A percentile compares a stretch with the other conserved stretches of the same genome.
Evolutionary conservation across 1,140 invertebrate species (phyloP).

Genomic region (Drosophila ficusphila): DNA sequence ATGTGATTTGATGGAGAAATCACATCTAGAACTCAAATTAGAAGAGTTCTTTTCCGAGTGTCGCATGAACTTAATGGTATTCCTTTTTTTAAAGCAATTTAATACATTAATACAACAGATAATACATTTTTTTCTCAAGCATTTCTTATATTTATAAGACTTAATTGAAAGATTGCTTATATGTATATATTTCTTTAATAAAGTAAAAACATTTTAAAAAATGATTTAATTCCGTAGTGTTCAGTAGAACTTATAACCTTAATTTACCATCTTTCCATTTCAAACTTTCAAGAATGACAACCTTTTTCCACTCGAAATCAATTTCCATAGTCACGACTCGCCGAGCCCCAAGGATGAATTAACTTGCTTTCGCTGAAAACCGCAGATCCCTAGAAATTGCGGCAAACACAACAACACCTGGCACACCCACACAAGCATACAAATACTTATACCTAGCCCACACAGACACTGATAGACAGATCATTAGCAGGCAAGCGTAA

Average conservation of each 20-base stretch:
- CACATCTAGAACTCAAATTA: no score
- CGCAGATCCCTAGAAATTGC: conserved; percentile 17
- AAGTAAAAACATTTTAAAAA: conserved; percentile 10
- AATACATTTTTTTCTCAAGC: no score
- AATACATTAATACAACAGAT: no score
- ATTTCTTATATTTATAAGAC: no score
- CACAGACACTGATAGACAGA: conserved; percentile 55
- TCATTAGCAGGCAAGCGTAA: conserved; percentile 80
- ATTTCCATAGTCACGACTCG: conserved; percentile 12
- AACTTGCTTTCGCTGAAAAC: conserved; percentile 61
- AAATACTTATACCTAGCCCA: background rate
- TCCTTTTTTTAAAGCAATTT: no score
- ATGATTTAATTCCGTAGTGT: background rate
- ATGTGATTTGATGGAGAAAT: no score
- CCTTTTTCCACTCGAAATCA: conserved; percentile 9
- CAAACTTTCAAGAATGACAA: conserved; percentile 5
- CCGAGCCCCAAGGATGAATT: conserved; percentile 55
- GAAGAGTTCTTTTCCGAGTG: no score
- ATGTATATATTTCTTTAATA: no score
- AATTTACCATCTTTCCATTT: background rate
- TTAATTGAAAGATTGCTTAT: no score
- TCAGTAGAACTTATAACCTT: conserved; percentile 1
- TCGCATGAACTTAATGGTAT: no score
- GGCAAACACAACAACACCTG: conserved; percentile 34
- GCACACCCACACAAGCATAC: conserved; percentile 10